A percentile compares a stretch with the other conserved stretches of the same genome.
These are phyloP conservation scores for Sylvilagus bachmani DNA, from an alignment of 2,113 vertebrate species.

Conservation along the genomic window DNA sequence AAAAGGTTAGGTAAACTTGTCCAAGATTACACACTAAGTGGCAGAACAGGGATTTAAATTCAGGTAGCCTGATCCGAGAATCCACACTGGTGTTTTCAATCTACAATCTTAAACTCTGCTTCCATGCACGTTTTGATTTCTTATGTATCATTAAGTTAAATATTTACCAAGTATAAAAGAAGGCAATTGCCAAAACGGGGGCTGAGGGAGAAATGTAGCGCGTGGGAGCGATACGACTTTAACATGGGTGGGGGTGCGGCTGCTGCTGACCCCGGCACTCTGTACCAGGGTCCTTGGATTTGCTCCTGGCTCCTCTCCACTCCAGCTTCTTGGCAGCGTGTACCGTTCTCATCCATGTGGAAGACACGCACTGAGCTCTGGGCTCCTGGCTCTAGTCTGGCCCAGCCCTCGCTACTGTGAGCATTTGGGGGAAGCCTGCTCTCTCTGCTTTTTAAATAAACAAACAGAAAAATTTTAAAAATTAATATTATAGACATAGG, in stretches of 20 bases:
- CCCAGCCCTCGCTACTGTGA: too few relatives aligned
- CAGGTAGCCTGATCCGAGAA: background rate
- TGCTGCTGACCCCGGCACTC: too few relatives aligned
- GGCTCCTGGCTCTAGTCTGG: too few relatives aligned
- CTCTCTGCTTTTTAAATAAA: too few relatives aligned
- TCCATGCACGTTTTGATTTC: slow-evolving; percentile 27
- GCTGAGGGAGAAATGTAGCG: background rate
- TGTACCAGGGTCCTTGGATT: too few relatives aligned
- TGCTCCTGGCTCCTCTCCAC: too few relatives aligned
- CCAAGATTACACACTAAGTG: background rate
- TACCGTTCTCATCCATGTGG: too few relatives aligned
- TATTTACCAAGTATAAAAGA: slow-evolving; percentile 24
- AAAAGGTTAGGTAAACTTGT: background rate
- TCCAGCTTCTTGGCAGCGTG: too few relatives aligned
- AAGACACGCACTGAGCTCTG: too few relatives aligned
- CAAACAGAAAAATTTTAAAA: too few relatives aligned
- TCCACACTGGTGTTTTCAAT: background rate
- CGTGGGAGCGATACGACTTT: background rate
- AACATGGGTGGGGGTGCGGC: background rate
- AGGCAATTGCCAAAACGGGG: slow-evolving; percentile 25
- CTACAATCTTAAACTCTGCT: slow-evolving; percentile 22
- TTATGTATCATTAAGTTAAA: slow-evolving; percentile 42
- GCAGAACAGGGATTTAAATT: background rate
- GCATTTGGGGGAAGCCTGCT: too few relatives aligned
- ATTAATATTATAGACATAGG: background rate